Base-by-base conservation (phyloP, 1,140 invertebrate species). In the Mactra quadrangularis region DNA sequence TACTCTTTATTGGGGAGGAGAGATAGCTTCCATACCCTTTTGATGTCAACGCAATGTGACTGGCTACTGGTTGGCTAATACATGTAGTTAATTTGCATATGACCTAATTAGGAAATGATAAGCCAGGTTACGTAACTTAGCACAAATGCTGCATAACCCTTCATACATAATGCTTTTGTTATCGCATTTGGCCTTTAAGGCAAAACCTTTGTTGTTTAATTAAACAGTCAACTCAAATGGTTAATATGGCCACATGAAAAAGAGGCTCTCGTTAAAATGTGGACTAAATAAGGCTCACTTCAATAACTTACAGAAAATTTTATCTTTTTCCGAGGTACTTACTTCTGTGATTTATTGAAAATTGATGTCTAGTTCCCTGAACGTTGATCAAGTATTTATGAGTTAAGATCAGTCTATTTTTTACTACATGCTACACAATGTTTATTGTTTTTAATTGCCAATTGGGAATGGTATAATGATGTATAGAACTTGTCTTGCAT, bases 351-450 rank as follows among this genome's bases (percentile, higher is more conserved):
- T 68, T 68, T 68, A 68, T 47, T 52, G 64, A 31, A 41, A 41
- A 41, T 41, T 41, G 38, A 11, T 50, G 64, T 50, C 64, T 50
- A 41, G 19, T 68, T 47, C 41, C 45, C 29, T 31, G 25, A 68
- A 45, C n/a, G 25, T 31, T 68, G 38, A 68, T 68, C 64, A 68
- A 68, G 22, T 68, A 68, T 68, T 68, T 47, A 68, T 68, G 64
- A 50, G 19, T 31, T 31, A 6, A 25, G 45, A 47, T 47, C 2
- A 27, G 22, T 47, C 29, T 38, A 50, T 68, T 50, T 41, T 68
- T 68, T 68, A 27, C 19, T 47, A 19, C 22, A n/a, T 45, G 35
- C 45, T 27, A 9, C 31, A 25, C 25, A 3, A 50, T 50, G 64
- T 50, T 68, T 50, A 68, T 68, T 68, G 64, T 68, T 68, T 68